These are phyloP conservation scores for Formica exsecta DNA, from an alignment of 1,140 invertebrate species.

Conservation along the genomic window DNA sequence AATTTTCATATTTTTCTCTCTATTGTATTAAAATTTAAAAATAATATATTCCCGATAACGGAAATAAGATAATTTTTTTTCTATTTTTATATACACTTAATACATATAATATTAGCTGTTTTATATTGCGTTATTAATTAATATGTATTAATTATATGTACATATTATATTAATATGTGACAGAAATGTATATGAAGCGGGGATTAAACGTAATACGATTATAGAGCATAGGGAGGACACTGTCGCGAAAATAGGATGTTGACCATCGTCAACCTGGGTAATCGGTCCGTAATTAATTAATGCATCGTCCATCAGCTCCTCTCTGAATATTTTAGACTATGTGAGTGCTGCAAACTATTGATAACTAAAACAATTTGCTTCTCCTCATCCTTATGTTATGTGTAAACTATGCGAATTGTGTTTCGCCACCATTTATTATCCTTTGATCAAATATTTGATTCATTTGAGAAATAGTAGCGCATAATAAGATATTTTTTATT, in stretches of 20 bases:
- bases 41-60: not conserved
- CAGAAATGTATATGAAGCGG: not conserved
- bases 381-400: conserved; percentile 46
- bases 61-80: not conserved
- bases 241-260: conserved; percentile 70
- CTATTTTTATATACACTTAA: not conserved
- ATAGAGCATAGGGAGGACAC: conserved; percentile 29
- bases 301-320: conserved; percentile 65
- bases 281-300: conserved; percentile 76
- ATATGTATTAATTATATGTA: too few species aligned
- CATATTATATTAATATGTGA: conserved; percentile 20
- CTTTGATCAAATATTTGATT: conserved; percentile 51
- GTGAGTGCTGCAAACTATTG: conserved; percentile 71
- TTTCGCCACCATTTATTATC: conserved; percentile 16
- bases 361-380: conserved; percentile 76
- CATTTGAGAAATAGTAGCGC: conserved; percentile 20
- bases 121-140: not conserved
- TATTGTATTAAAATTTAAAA: not conserved
- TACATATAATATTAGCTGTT: not conserved
- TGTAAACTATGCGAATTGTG: conserved; percentile 17
- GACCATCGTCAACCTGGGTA: conserved; percentile 59
- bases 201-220: conserved; percentile 57
- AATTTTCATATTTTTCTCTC: not conserved
- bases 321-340: conserved; percentile 67
- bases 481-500: not conserved